phyloP scores from a whole-genome alignment of 1,140 invertebrate species.

The Lordiphosa collinella region DNA sequence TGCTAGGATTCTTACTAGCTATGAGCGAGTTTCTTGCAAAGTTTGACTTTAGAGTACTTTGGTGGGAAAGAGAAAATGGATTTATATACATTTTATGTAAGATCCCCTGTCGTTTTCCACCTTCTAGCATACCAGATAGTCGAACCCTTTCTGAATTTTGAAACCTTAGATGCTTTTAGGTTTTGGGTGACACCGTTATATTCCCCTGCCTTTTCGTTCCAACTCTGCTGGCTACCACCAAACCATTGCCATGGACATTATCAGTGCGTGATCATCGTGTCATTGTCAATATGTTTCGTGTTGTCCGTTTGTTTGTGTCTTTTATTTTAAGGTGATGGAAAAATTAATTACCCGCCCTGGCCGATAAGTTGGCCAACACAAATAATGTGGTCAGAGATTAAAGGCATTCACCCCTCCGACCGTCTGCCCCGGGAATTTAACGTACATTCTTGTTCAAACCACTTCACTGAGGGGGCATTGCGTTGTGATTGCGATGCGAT shows the following conservation, averaged over 20 bases:
- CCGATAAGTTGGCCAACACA: conserved; percentile 37
- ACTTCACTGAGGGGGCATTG: background rate
- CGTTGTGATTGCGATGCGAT: no score
- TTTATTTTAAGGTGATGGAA: conserved; percentile 12
- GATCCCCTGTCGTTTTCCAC: no score
- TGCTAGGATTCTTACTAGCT: no score
- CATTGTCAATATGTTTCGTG: conserved; percentile 51
- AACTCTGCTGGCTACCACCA: background rate
- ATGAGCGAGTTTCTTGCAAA: no score
- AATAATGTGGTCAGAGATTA: conserved; percentile 23
- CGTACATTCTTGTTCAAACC: conserved; percentile 11
- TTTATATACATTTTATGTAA: no score
- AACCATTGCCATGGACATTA: conserved; percentile 38
- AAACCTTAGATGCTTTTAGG: no score
- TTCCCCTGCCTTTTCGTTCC: no score
- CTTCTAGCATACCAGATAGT: no score
- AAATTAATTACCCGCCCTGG: conserved; percentile 53
- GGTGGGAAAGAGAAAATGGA: no score
- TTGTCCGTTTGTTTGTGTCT: conserved; percentile 10
- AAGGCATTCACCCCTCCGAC: background rate
- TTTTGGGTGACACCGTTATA: no score
- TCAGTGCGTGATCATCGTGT: conserved; percentile 59
- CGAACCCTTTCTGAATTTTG: no score
- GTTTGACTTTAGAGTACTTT: no score
- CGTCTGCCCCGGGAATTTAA: background rate